These are phyloP conservation scores for Esperia sulphurella DNA, from an alignment of 2,888 invertebrate genomes.

Conservation along the genomic window DNA sequence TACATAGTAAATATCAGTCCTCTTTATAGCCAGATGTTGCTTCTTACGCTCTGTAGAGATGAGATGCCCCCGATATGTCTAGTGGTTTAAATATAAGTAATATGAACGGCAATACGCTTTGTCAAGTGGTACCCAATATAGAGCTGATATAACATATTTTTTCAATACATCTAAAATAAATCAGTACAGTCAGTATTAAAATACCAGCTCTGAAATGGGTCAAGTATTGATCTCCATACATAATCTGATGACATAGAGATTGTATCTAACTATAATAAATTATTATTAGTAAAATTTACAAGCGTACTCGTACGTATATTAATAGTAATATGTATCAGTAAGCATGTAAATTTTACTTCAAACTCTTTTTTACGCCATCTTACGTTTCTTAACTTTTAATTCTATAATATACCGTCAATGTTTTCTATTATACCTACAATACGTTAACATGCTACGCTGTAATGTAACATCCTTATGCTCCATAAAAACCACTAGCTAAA, in stretches of 20 bases:
- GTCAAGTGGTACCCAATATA: conserved; percentile 29
- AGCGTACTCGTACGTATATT: conserved; percentile 1
- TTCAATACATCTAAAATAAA: conserved; percentile 27
- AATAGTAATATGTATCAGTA: too few relatives aligned
- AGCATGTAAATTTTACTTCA: conserved; percentile 6
- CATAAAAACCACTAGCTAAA: conserved; percentile 33
- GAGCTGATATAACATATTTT: conserved; percentile 7
- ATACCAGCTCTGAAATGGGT: conserved; percentile 26
- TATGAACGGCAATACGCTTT: conserved; percentile 20
- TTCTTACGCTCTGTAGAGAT: not conserved
- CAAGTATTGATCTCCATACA: conserved; percentile 26
- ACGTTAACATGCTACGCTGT: conserved; percentile 15
- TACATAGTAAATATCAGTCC: not conserved
- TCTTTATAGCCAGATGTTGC: not conserved
- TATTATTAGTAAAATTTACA: too few relatives aligned
- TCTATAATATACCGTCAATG: conserved; percentile 20
- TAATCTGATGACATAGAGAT: not conserved
- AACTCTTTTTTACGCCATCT: not conserved
- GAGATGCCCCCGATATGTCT: conserved; percentile 1
- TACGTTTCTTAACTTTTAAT: not conserved
- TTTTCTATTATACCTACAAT: conserved; percentile 27
- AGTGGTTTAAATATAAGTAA: conserved; percentile 12
- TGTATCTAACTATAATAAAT: not conserved
- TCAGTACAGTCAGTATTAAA: conserved; percentile 18
- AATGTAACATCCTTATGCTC: conserved; percentile 29